phyloP scores from a whole-genome alignment of 2,113 vertebrate genomes.

The Aix galericulata region DNA sequence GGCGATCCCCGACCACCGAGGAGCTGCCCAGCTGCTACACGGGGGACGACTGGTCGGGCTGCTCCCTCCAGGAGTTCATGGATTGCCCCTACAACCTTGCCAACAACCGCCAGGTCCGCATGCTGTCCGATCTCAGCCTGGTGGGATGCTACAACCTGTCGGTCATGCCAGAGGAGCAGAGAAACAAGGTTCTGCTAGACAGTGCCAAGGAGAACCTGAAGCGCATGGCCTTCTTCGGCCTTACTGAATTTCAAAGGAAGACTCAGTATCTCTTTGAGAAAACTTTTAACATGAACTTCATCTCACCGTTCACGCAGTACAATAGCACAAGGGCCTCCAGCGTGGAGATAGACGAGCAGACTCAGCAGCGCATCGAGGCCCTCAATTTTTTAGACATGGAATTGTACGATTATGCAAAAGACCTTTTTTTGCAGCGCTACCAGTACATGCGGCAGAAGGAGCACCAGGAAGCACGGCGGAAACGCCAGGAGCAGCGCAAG shows the following conservation, averaged over 20 bases:
- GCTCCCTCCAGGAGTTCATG: constrained; percentile 94
- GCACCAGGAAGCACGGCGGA: constrained; percentile 88
- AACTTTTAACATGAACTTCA: constrained; percentile 95
- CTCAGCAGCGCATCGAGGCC: constrained; percentile 86
- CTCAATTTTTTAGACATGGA: constrained; percentile 95
- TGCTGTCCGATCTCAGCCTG: constrained; percentile 94
- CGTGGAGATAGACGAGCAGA: constrained; percentile 87
- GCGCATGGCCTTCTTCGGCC: constrained; percentile 95
- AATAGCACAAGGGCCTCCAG: constrained; percentile 95
- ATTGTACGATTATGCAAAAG: constrained; percentile 93
- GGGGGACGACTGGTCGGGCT: constrained; percentile 96
- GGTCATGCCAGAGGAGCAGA: constrained; percentile 89
- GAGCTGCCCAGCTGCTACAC: constrained; percentile 95
- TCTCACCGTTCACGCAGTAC: constrained; percentile 93
- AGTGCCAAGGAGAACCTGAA: constrained; percentile 95
- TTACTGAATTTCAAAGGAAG: constrained; percentile 96
- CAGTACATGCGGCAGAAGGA: constrained; percentile 95
- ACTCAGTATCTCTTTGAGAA: constrained; percentile 98
- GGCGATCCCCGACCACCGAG: constrained; percentile 88
- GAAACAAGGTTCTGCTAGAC: constrained; percentile 90
- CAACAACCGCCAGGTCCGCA: constrained; percentile 96
- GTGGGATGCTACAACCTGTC: constrained; percentile 97
- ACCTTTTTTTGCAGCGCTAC: constrained; percentile 96
- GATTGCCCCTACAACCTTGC: constrained; percentile 95
- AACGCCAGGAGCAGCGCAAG: constrained; percentile 88